Base-by-base conservation (phyloP, 2,888 invertebrate species). In the Patella caerulea region DNA sequence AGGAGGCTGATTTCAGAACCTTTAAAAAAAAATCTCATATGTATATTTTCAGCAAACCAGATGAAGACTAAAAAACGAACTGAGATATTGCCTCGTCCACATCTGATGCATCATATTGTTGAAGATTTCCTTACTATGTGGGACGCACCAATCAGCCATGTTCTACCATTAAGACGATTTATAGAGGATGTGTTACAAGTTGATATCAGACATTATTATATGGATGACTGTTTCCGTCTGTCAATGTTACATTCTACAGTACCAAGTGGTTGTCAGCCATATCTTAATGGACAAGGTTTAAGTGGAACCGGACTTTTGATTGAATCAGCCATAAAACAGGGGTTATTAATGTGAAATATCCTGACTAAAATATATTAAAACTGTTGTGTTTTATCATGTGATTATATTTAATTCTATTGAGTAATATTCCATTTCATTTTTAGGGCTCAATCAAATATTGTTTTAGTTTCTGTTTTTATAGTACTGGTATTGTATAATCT, bases 121-220 rank as follows among this genome's bases (percentile, higher is more conserved):
- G 92, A 93, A 84, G 92, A 93, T 82, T 92, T 93, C 84, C 88
- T 92, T 11, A 92, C 92, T 0, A 77, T 82, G 1, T 92, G 92
- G 92, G 90, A 91, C 73, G 90, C 88, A 1, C 90, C 89, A 2
- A 78, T 79, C 19, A 88, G 88, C 65, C 92, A 93, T 83, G 82
- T 92, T 69, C 84, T 91, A 17, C 92, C 92, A 1, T 86, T 93
- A 4, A 81, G 92, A n/a, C 84, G 88, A 12, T 89, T 86, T 79
- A 72, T 89, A 14, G 89, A 89, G 81, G 83, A 84, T 65, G 80
- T 86, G 29, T 74, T 89, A 1, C 81, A 82, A 29, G 73, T 77
- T 53, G 92, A 92, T 82, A 83, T 91, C 24, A 84, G 92, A 12
- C 80, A 86, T 55, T 88, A 84, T 80, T 89, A 88, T 78, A 87